Evolutionary conservation across 2,888 invertebrate genomes (phyloP), one percentile per base, ranked within the genome.

Genomic region (Eledone cirrhosa): DNA sequence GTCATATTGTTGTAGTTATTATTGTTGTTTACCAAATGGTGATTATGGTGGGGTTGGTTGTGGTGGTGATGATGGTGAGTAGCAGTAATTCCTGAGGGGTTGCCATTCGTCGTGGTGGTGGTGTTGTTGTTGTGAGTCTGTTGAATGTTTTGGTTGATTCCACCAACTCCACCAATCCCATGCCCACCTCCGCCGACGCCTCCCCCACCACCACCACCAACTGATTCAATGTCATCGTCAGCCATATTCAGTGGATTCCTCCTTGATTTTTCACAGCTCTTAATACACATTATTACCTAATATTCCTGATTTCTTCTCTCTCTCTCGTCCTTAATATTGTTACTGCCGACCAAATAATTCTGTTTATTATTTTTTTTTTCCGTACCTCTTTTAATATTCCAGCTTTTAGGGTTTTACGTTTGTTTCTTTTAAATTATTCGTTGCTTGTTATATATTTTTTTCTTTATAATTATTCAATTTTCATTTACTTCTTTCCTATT

Each of bases 181-280:
- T n/a, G n/a, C n/a, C n/a, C n/a, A n/a, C n/a, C n/a, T n/a, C n/a
- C n/a, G n/a, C n/a, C n/a, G n/a, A n/a, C n/a, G n/a, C n/a, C n/a
- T 7, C 67, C 67, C 29, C 33, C 67, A 16, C 16, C 22, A 41
- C 33, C 33, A 41, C 29, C 29, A 72, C 31, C 29, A 19, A 31
- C 72, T 14, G 27, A 27, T 14, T 19, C 29, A 3, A 69, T 33
- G 29, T 69, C 72, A 4, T 72, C 31, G 72, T 72, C 72, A 41
- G 72, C 72, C 72, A 72, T 72, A 41, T 72, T 72, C 33, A 13
- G 33, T 4, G 72, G 31, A 11, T 72, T 72, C n/a, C n/a, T n/a
- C 31, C 41, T 72, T 5, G 72, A 29, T 72, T 72, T n/a, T 4
- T 72, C 72, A 41, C 72, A 41, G 72, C 72, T 72, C 31, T 72